phyloP scores from a whole-genome alignment of 2,797 vertebrate species.

The Acanthopagrus latus region DNA sequence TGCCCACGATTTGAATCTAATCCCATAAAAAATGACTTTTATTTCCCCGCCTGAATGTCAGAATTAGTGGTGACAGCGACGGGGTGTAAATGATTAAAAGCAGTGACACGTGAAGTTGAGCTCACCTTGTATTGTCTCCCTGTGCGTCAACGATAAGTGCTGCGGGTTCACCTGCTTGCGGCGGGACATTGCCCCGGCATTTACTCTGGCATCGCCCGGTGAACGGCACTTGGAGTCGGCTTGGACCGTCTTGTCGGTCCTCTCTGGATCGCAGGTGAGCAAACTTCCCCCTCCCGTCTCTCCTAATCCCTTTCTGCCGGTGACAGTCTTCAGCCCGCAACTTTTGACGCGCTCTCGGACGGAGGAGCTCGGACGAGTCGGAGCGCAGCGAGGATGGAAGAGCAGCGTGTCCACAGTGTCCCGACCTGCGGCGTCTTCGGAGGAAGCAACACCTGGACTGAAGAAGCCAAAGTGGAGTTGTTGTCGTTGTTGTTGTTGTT shows the following conservation, averaged over 20 bases:
- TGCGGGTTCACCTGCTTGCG: conserved; percentile 99
- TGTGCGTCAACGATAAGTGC: conserved; percentile 95
- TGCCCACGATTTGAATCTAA: not conserved
- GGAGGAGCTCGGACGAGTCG: not conserved
- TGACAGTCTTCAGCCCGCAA: conserved; percentile 47
- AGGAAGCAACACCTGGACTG: conserved; percentile 74
- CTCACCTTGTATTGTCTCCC: conserved; percentile 96
- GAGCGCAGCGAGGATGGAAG: conserved; percentile 57
- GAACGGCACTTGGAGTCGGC: conserved; percentile 91
- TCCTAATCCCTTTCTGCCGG: conserved; percentile 52
- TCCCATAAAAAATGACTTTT: not conserved
- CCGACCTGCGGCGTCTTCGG: conserved; percentile 47
- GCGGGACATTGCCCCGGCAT: conserved; percentile 99
- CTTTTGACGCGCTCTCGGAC: conserved; percentile 46
- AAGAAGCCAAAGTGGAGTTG: conserved; percentile 69
- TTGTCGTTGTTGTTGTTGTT: conserved; percentile 59
- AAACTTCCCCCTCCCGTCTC: conserved; percentile 44
- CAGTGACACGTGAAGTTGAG: conserved; percentile 25
- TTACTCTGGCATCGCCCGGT: conserved; percentile 98
- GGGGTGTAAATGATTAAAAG: not conserved
- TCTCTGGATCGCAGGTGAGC: conserved; percentile 77
- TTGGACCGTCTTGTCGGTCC: conserved; percentile 87
- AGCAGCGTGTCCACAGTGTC: conserved; percentile 66
- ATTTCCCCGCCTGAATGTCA: not conserved
- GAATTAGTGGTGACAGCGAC: not conserved